Evolutionary conservation across 2,888 invertebrate genomes (phyloP).

Genomic region (Sipha maydis): DNA sequence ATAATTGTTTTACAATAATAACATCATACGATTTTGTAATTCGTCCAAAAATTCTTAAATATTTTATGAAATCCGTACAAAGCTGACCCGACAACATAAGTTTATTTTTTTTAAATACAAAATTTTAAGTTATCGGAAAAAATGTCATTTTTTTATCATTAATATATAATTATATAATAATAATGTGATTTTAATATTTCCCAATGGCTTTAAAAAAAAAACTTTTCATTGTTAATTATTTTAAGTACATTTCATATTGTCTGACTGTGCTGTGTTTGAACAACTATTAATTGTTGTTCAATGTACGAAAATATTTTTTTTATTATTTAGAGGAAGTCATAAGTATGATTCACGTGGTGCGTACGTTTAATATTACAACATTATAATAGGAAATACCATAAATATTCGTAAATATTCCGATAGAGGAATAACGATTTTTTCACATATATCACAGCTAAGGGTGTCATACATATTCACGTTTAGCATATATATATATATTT

Average conservation of each 20-base stretch:
- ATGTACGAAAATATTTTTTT: not conserved
- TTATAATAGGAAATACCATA: not conserved
- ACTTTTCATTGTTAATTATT: not conserved
- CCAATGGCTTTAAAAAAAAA: not conserved
- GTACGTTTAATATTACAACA: not conserved
- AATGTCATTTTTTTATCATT: not conserved
- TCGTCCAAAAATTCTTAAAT: too few relatives aligned
- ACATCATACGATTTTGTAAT: too few relatives aligned
- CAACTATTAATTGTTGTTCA: constrained; percentile 7
- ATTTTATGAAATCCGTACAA: too few relatives aligned
- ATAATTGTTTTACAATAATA: not conserved
- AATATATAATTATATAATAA: not conserved
- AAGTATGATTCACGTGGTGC: not conserved
- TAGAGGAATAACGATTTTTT: constrained; percentile 5
- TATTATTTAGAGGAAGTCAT: not conserved
- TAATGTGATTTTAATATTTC: constrained; percentile 11
- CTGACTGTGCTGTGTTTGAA: not conserved
- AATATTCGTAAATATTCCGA: not conserved
- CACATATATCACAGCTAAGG: not conserved
- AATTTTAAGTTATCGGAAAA: not conserved
- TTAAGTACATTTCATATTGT: constrained; percentile 5
- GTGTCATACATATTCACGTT: not conserved
- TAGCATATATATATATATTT: not conserved
- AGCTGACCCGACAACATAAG: too few relatives aligned
- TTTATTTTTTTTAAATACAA: too few relatives aligned